A percentile compares a stretch with the other conserved stretches of the same genome.
Conservation (phyloP, 2,113 vertebrate species). For the Pardalotus punctatus region DNA sequence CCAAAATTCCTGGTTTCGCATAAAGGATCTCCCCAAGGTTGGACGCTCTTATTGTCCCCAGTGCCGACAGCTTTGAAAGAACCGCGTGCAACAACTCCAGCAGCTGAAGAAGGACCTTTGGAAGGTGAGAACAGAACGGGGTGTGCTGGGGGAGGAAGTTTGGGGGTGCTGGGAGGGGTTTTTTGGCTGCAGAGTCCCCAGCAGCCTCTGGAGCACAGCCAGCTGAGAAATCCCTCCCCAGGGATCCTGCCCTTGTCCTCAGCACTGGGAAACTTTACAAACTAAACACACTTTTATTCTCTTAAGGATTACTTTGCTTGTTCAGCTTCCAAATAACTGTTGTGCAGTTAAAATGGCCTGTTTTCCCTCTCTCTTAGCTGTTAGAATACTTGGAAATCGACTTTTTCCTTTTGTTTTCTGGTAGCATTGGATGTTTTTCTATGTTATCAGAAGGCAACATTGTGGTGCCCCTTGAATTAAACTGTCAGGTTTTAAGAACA, state of each 20-base stretch:
- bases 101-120: not conserved
- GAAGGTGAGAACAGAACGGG: not conserved
- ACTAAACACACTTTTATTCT: not conserved
- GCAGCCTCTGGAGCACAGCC: not conserved
- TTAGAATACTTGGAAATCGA: not conserved
- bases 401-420: constrained; percentile 13
- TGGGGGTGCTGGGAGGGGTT: not conserved
- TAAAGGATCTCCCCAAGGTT: not conserved
- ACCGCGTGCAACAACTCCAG: not conserved
- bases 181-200: not conserved
- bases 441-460: not conserved
- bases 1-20: not conserved
- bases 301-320: not conserved
- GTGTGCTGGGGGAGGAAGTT: not conserved
- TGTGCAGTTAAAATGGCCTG: not conserved
- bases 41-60: not conserved
- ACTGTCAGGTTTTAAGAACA: not conserved
- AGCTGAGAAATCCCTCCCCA: not conserved
- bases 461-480: not conserved
- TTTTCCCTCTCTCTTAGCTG: not conserved
- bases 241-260: not conserved
- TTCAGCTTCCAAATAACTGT: not conserved
- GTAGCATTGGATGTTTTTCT: not conserved
- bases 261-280: not conserved
- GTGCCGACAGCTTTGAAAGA: not conserved